phyloP scores from a whole-genome alignment of 2,113 vertebrate species.

The Cyanoderma ruficeps region DNA sequence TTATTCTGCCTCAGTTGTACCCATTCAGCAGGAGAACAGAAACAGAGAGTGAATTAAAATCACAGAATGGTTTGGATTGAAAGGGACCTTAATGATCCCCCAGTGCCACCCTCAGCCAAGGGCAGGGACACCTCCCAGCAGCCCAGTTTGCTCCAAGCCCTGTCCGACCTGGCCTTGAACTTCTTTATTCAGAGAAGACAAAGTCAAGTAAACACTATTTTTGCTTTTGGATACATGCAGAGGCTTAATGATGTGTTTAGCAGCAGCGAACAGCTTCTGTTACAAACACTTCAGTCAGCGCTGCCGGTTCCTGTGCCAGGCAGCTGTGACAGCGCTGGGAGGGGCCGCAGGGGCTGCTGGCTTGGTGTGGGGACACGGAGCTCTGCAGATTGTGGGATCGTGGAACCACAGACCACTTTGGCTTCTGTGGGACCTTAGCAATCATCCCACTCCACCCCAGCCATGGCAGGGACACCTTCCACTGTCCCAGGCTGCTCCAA shows the following conservation, averaged over 20 bases:
- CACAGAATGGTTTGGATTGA: background rate
- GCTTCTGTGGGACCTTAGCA: background rate
- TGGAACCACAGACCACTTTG: fast-evolving
- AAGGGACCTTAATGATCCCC: background rate
- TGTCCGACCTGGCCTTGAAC: background rate
- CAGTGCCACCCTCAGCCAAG: background rate
- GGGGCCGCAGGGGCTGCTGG: background rate
- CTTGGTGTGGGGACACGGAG: background rate
- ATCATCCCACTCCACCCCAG: background rate
- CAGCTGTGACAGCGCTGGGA: background rate
- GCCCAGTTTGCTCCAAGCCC: background rate
- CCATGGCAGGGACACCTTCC: background rate
- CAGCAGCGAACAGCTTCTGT: background rate
- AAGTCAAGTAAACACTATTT: background rate
- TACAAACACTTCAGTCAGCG: background rate
- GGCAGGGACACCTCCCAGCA: background rate
- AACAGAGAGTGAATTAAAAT: background rate
- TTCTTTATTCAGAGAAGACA: background rate
- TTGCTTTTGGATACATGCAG: background rate
- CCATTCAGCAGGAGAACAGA: background rate
- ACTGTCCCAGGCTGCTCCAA: too few relatives aligned
- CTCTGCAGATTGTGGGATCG: background rate
- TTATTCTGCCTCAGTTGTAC: background rate
- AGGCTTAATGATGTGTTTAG: background rate
- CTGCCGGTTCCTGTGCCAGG: background rate